A percentile compares a stretch with the other conserved stretches of the same genome.
Conservation (phyloP, 2,888 invertebrate species). For the Rhabditoides inermis region DNA sequence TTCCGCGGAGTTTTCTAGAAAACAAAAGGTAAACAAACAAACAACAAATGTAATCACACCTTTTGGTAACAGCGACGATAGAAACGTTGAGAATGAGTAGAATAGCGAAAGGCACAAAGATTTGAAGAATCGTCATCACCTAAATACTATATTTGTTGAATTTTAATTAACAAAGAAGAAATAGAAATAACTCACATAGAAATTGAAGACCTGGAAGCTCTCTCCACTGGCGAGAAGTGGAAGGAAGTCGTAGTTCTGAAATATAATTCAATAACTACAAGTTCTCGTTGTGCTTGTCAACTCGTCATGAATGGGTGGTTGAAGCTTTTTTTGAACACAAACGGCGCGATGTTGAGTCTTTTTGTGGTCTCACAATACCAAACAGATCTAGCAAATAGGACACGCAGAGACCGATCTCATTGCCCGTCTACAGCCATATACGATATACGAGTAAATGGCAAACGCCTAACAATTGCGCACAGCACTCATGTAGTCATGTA, state of each 20-base stretch:
- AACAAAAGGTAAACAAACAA: not conserved
- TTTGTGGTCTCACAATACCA: no score
- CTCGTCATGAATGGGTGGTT: no score
- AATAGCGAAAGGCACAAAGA: constrained; percentile 36
- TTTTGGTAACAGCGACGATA: constrained; percentile 37
- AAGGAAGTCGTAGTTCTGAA: constrained; percentile 35
- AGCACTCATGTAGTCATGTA: no score
- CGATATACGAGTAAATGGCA: no score
- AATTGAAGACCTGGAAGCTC: constrained; percentile 38
- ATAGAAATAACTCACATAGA: constrained; percentile 35
- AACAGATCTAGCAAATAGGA: no score
- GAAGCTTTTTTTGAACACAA: no score
- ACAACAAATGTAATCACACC: constrained; percentile 14
- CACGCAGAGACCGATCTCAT: no score
- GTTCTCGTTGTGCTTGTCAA: no score
- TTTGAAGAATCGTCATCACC: constrained; percentile 34
- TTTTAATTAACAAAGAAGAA: constrained; percentile 26
- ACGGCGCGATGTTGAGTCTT: no score
- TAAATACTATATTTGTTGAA: constrained; percentile 41
- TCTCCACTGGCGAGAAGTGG: constrained; percentile 29
- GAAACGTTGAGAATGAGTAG: constrained; percentile 33
- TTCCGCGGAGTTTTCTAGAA: constrained; percentile 14
- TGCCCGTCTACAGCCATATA: no score
- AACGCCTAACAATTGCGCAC: no score
- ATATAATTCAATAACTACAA: no score